These are phyloP conservation scores for Rhinolophus sinicus DNA, from an alignment of 2,113 vertebrate species.

Conservation along the genomic window DNA sequence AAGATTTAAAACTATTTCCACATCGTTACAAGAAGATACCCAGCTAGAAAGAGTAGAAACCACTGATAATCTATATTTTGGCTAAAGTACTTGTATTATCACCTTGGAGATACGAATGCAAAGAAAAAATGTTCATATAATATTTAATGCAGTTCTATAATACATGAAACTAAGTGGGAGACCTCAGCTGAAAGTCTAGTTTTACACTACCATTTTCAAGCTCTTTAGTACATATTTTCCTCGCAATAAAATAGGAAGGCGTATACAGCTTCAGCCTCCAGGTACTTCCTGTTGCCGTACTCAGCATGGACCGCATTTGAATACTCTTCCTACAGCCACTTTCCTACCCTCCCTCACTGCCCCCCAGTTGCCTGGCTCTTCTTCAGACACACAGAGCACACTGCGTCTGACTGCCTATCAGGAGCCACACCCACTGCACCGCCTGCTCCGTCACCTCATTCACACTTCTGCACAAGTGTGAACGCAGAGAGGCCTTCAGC, in stretches of 20 bases:
- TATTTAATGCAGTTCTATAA: background rate
- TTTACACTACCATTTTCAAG: background rate
- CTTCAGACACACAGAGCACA: background rate
- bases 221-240: background rate
- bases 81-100: background rate
- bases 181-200: background rate
- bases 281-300: background rate
- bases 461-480: background rate
- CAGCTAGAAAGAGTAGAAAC: background rate
- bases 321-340: background rate
- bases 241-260: background rate
- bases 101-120: background rate
- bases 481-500: background rate
- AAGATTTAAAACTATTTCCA: background rate
- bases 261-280: background rate
- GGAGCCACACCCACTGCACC: background rate
- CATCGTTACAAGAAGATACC: conserved; percentile 27
- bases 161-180: background rate
- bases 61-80: conserved; percentile 16
- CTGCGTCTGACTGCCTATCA: background rate
- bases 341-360: background rate
- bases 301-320: background rate
- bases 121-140: background rate
- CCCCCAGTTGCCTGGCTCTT: background rate
- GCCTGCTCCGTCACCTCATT: background rate